Conservation (phyloP, 2,888 invertebrate genomes). For the Yponomeuta cagnagella region DNA sequence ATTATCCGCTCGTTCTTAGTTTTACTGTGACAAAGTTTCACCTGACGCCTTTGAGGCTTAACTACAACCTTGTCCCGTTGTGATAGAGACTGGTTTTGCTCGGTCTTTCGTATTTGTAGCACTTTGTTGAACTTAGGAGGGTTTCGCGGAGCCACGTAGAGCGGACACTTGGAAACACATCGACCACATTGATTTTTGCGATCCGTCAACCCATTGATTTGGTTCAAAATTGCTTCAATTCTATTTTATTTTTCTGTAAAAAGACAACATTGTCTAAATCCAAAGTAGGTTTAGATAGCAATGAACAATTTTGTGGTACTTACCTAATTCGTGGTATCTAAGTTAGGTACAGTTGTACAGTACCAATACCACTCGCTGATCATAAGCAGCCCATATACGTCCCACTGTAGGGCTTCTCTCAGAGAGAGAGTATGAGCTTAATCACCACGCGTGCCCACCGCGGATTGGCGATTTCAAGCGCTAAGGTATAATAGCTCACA, state of each 20-base stretch:
- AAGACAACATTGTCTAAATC: too few species aligned
- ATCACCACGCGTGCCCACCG: too few species aligned
- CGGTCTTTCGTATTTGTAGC: conserved; percentile 19
- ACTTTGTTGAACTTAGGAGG: conserved; percentile 16
- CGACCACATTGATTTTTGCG: conserved; percentile 25
- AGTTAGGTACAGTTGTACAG: too few species aligned
- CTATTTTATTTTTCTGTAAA: not conserved
- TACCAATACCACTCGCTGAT: too few species aligned
- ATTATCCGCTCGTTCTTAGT: conserved; percentile 53
- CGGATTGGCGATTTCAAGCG: too few species aligned
- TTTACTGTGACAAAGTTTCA: conserved; percentile 25
- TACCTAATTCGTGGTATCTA: too few species aligned
- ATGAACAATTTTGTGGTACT: too few species aligned
- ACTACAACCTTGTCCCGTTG: not conserved
- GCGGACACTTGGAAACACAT: conserved; percentile 13
- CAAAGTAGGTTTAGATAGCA: too few species aligned
- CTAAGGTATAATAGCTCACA: too few species aligned
- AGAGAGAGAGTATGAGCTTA: too few species aligned
- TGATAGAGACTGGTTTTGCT: not conserved
- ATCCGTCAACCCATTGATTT: conserved; percentile 18
- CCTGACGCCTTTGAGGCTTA: not conserved
- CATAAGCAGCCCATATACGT: too few species aligned
- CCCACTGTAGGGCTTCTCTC: too few species aligned
- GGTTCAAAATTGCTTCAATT: conserved; percentile 13
- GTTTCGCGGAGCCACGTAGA: conserved; percentile 16